phyloP scores from a whole-genome alignment of 2,797 vertebrate genomes.

The Heterohyrax brucei region DNA sequence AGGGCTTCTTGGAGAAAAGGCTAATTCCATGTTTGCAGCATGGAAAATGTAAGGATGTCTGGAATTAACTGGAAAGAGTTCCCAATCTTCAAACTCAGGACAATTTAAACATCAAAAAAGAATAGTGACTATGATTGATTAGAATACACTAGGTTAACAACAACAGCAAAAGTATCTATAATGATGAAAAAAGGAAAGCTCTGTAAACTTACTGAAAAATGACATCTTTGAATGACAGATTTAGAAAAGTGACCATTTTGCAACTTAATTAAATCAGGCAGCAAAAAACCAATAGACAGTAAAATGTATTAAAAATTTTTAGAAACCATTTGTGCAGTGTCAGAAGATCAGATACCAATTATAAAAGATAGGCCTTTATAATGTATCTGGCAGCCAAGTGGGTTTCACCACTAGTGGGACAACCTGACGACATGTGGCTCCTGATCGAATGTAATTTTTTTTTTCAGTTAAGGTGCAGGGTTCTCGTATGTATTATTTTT shows the following conservation, averaged over 20 bases:
- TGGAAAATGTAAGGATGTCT: not conserved
- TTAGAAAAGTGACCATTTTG: conserved; percentile 34
- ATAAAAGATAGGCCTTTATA: not conserved
- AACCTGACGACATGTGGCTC: not conserved
- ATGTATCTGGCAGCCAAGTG: not conserved
- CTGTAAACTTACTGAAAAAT: conserved; percentile 43
- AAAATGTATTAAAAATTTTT: not conserved
- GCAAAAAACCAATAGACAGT: not conserved
- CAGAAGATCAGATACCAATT: not conserved
- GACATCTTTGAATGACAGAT: not conserved
- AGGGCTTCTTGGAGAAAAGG: not conserved
- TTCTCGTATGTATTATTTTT: no score
- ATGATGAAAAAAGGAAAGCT: not conserved
- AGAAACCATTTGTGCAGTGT: not conserved
- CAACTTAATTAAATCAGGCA: conserved; percentile 61
- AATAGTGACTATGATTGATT: not conserved
- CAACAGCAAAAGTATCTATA: not conserved
- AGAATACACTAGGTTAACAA: not conserved
- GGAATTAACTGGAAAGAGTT: not conserved
- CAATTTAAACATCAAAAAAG: conserved; percentile 51
- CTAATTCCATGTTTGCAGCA: conserved; percentile 4
- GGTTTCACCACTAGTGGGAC: not conserved
- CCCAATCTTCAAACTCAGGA: not conserved
- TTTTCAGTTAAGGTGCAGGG: no score
- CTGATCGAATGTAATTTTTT: not conserved